Base-by-base conservation (phyloP, 2,797 vertebrate species). In the Falco berigora region DNA sequence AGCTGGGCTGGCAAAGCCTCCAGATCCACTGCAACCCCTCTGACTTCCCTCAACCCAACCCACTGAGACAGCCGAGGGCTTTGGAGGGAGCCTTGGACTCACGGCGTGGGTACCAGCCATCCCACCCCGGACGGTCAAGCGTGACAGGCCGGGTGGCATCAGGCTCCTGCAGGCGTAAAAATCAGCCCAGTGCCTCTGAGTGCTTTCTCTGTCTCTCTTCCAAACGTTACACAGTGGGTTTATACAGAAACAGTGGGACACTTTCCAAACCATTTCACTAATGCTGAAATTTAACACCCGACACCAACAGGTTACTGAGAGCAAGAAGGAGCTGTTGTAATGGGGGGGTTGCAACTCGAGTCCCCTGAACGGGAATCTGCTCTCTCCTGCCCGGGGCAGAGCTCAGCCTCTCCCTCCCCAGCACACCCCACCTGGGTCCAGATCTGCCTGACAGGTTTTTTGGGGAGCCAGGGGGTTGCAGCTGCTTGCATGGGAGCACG, bases 181-280 rank as follows among this genome's bases (percentile, higher is more conserved):
- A 77, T 36, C 67, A 77, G 76, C 71, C 79, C 85, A 55, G 79
- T 5, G 25, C 53, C 75, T 92, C 94, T 77, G 55, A 91, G 84
- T 69, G 84, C 79, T 47, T 86, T 47, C 94, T 94, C 94, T 96
- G 93, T 94, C 95, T 90, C 88, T 38, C 85, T 86, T 96, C 94
- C 95, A 97, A 97, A 77, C 8, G 53, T 92, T 83, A 94, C 93
- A 92, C 94, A 93, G 89, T 86, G 74, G 83, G 80, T 64, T 96
- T 94, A 93, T 32, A 97, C 74, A 95, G 78, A 63, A 92, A 92
- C 95, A 92, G 91, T 71, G 88, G 96, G 95, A 96, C 13, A 15
- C 61, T 75, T 94, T 97, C 95, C 97, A 97, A 97, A 89, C 78
- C 84, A 82, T 95, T 97, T 95, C 81, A 94, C 93, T 81, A 92